Base-by-base conservation (phyloP, 2,113 vertebrate genomes). In the Anarhynchus alexandrinus region DNA sequence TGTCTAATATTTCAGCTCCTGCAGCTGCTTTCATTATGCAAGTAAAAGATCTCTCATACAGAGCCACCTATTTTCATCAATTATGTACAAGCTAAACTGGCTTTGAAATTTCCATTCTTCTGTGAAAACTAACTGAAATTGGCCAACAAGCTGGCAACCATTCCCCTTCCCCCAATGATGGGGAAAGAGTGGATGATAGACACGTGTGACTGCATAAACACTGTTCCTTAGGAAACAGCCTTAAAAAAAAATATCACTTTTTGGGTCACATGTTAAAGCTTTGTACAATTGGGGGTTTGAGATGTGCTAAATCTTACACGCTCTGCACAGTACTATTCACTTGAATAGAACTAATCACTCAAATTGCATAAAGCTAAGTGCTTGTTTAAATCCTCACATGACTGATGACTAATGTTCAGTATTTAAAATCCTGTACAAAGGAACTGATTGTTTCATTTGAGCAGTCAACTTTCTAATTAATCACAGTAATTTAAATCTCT, bases 321-420 rank as follows among this genome's bases (percentile, higher is more conserved):
- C 58, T 96, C 83, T 95, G 78, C 79, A 73, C 79, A 86, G 94
- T 40, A 43, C 93, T 80, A 73, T 90, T 96, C 93, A 90, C 55
- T 96, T 95, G 82, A 94, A 95, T 52, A 95, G 91, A 95, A 94
- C 74, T 97, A 96, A 96, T 91, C 93, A 97, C 70, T 95, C 90
- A 54, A 89, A 94, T 82, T 96, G 86, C 91, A 95, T 83, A 95
- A 95, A 97, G 67, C 94, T 83, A 95, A 96, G 74, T 87, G 91
- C 94, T 96, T 96, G 95, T 96, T 96, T 96, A 97, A 97, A 96
- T 74, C 95, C 91, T 94, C 94, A 95, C 95, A 96, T 97, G 93
- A 93, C 96, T 71, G 89, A 95, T 96, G 93, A 96, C 91, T 93
- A 96, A 94, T 83, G 89, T 85, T 95, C 93, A 91, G 77, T 80